A percentile compares a stretch with the other conserved stretches of the same genome.
phyloP scores from a whole-genome alignment of 2,113 vertebrate genomes.

The Gasterosteus aculeatus region DNA sequence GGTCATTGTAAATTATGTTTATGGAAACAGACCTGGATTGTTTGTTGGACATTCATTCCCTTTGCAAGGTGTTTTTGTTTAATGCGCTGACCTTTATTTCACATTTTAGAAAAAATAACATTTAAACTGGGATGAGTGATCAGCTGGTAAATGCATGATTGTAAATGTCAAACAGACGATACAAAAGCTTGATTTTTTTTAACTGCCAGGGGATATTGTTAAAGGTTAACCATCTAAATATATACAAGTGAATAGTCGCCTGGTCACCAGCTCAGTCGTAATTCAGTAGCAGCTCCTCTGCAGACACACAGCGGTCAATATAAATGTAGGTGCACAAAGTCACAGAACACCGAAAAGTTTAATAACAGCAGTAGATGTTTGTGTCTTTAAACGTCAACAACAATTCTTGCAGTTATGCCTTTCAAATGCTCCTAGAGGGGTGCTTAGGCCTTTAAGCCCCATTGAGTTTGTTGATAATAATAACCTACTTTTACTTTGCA shows the following conservation, averaged over 20 bases:
- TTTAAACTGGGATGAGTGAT: background rate
- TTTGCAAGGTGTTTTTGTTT: slow-evolving; percentile 33
- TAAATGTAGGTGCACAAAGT: background rate
- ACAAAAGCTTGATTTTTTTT: background rate
- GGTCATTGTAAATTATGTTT: background rate
- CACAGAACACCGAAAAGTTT: background rate
- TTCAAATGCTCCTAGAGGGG: background rate
- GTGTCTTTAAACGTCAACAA: slow-evolving; percentile 7
- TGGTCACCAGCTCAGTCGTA: background rate
- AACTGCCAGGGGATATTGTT: background rate
- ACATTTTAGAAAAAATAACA: slow-evolving; percentile 9
- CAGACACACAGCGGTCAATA: background rate
- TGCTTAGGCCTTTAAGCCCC: background rate
- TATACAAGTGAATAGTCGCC: background rate
- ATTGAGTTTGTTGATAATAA: background rate
- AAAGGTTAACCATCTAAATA: background rate
- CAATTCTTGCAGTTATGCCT: background rate
- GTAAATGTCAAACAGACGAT: background rate
- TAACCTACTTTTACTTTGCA: background rate
- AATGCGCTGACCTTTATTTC: background rate
- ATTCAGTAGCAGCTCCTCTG: background rate
- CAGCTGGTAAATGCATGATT: background rate
- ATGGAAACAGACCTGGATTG: background rate
- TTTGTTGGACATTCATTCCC: slow-evolving; percentile 5
- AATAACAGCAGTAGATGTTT: background rate